Evolutionary conservation across 2,797 vertebrate genomes (phyloP).

Genomic region (Rhincodon typus): DNA sequence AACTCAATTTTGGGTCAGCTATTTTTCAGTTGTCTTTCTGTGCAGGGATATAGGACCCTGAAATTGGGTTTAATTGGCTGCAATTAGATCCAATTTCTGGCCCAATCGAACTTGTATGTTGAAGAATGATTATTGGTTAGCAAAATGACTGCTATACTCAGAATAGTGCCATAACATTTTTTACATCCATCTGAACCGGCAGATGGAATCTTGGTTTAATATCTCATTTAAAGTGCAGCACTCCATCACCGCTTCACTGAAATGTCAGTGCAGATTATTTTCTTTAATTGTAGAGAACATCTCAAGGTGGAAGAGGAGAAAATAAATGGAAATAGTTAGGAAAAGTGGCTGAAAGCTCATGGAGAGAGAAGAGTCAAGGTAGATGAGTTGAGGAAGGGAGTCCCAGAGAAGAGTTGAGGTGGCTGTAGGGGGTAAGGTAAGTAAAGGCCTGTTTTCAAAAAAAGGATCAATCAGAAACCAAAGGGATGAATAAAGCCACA

Average conservation of each 20-base stretch:
- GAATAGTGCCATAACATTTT: not conserved
- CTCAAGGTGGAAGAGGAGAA: not conserved
- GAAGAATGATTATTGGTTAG: not conserved
- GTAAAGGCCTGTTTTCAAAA: not conserved
- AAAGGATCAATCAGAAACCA: not conserved
- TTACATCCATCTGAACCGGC: slow-evolving; percentile 7
- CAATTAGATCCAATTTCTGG: not conserved
- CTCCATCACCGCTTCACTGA: not conserved
- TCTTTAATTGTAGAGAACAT: not conserved
- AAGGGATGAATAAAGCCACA: not conserved
- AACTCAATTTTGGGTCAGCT: not conserved
- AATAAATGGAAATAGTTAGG: not conserved
- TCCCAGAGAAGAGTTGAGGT: not conserved
- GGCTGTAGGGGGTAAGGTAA: not conserved
- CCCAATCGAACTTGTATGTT: not conserved
- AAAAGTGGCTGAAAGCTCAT: not conserved
- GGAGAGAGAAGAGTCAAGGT: not conserved
- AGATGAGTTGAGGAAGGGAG: not conserved
- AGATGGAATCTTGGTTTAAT: not conserved
- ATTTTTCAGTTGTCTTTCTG: not conserved
- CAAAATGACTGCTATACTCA: not conserved
- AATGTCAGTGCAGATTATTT: not conserved
- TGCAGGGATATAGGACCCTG: not conserved
- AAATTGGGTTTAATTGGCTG: not conserved
- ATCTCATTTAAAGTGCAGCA: not conserved